Base-by-base conservation (phyloP, 1,140 invertebrate genomes). In the Pseudomyrmex pallidus region DNA sequence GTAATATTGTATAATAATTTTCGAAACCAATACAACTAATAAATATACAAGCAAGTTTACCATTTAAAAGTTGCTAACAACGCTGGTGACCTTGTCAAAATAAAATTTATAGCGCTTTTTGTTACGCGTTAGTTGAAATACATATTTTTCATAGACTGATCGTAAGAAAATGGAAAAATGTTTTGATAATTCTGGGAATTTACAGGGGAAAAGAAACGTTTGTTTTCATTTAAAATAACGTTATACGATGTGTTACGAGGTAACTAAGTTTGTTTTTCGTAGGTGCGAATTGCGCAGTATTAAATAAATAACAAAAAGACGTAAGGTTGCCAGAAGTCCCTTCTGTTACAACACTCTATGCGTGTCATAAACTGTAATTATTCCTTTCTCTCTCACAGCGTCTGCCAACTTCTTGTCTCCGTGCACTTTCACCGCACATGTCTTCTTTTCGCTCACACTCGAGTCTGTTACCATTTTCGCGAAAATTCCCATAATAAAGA, bases 311-410 rank as follows among this genome's bases (percentile, higher is more conserved):
- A 74, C 9, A 20, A 74, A 74, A 20, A 63, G 10, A 35, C 56
- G 44, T 63, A 63, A 74, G 52, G 35, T 63, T 63, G 17, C 44
- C 13, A 20, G 20, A 17, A 63, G 72, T 88, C 67, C 62, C 10
- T 74, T 48, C 22, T 62, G 63, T 88, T 85, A 73, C 73, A 54
- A 78, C 73, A 87, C 73, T 83, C 63, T 9, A 72, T 88, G 86
- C 13, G 76, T 88, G 83, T 88, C 84, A 88, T 88, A 88, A 88
- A 87, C 74, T 61, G 44, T 86, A 89, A 89, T 88, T 88, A 88
- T 88, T 88, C 87, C 87, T 89, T 89, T 89, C 87, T 89, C 87
- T 89, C 87, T 57, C 50, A 63, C 73, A 88, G 48, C 70, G 83
- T 80, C 84, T 62, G 63, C 76, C 66, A 44, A 20, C 76, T 78